Evolutionary conservation across 1,140 invertebrate species (phyloP), one percentile per base, ranked within the genome.

Genomic region (Phthorimaea operculella): DNA sequence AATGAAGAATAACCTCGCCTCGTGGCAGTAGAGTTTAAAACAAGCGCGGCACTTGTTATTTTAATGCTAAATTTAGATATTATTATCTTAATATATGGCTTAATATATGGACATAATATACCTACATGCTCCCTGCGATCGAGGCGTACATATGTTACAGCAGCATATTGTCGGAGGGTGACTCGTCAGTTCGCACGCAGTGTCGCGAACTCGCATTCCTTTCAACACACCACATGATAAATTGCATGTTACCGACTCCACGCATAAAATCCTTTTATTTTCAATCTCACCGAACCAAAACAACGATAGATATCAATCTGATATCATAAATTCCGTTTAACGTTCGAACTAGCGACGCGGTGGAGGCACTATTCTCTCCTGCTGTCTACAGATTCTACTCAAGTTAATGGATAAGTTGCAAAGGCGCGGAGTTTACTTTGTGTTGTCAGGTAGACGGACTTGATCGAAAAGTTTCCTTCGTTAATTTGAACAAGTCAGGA

Each of bases 401-500:
- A 85, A 82, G 70, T 82, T 85, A 85, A 85, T 85, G 79, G 82
- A 79, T 79, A 85, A 85, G 82, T 85, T 85, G 74, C 68, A 70
- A 77, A 83, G 74, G 76, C 74, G 73, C 69, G 65, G 71, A 83
- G 82, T 82, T 85, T 82, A 83, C 79, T 85, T 83, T 80, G 79
- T 82, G 76, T 83, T 80, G 78, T 74, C 79, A 83, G 79, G 79
- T 85, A 83, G 76, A 83, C 74, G 70, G 73, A 84, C 76, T 82
- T 77, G 76, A 79, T 80, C 78, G 74, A 68, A 72, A 85, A 85
- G 79, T 82, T 85, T 83, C 74, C 76, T 79, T 72, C 66, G 72
- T 82, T 83, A 85, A 85, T 85, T 84, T 85, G 68, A 77, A 82
- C 79, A 78, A 83, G 75, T 70, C 70, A 73, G 70, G 47, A 70